These are phyloP conservation scores for Margarornis squamiger DNA, from an alignment of 2,797 vertebrate species.

Conservation along the genomic window DNA sequence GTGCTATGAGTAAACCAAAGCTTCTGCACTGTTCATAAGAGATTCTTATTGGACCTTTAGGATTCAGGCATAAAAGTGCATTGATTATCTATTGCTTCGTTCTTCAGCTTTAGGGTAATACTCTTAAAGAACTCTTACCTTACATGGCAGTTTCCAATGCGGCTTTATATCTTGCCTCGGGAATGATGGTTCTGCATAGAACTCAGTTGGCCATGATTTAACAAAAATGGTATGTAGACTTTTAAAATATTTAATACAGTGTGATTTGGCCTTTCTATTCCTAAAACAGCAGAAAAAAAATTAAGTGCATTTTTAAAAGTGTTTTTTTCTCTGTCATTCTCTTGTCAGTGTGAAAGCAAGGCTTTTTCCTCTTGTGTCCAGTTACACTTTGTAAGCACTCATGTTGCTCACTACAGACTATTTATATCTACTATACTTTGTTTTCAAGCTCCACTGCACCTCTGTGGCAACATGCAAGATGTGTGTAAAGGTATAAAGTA, in stretches of 20 bases:
- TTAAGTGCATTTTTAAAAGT: neutral
- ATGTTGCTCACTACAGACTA: neutral
- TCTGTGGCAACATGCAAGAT: neutral
- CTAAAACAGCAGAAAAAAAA: neutral
- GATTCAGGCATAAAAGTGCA: neutral
- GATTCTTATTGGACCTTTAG: neutral
- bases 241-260: neutral
- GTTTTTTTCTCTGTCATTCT: neutral
- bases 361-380: neutral
- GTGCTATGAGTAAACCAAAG: neutral
- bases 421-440: neutral
- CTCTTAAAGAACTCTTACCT: neutral
- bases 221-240: neutral
- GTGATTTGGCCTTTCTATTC: neutral
- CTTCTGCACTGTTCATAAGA: neutral
- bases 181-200: neutral
- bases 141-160: neutral
- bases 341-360: neutral
- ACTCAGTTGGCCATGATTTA: neutral
- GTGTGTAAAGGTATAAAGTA: neutral
- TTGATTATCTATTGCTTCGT: neutral
- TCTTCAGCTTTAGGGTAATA: neutral
- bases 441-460: neutral
- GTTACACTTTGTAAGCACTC: neutral
- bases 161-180: neutral